These are phyloP conservation scores for Bos taurus DNA, from an alignment of 2,113 vertebrate species.

Conservation along the genomic window ARS-UCD2.0 NC_037357.1:32029001-32029500, in stretches of 20 bases:
- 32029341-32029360: rapidly evolving
- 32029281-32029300: not conserved
- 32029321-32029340: not conserved
- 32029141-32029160: not conserved
- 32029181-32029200: not conserved
- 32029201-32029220: rapidly evolving
- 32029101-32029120: no score
- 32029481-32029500: no score
- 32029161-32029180: not conserved
- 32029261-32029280: not conserved
- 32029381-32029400: not conserved
- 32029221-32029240: not conserved
- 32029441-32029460: not conserved
- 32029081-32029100: rapidly evolving
- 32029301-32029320: not conserved
- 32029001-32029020: rapidly evolving
- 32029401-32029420: not conserved
- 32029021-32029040: not conserved
- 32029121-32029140: not conserved
- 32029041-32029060: rapidly evolving
- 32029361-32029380: not conserved
- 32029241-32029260: not conserved
- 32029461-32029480: not conserved
- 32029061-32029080: not conserved
- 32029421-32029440: not conserved